Base-by-base conservation (phyloP, 2,797 vertebrate genomes). In the Macropus fuliginosus region DNA sequence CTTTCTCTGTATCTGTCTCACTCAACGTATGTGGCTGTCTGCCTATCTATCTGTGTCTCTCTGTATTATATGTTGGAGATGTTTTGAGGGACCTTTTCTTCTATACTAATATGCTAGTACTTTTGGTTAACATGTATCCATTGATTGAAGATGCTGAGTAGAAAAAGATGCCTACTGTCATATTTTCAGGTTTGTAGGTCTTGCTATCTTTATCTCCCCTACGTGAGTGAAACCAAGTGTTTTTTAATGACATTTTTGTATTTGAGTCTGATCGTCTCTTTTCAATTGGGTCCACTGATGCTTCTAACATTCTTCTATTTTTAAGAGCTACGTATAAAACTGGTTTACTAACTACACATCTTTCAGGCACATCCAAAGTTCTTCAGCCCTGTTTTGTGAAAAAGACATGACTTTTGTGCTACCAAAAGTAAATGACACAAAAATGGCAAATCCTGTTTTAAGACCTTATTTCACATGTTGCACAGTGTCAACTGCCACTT, bases 381-480 rank as follows among this genome's bases (percentile, higher is more conserved):
- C 94, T 97, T 92, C 27, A 95, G 96, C 24, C 95, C 40, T 3
- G 1, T 54, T 96, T 54, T 92, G 56, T 94, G 13, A 92, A 97
- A 96, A 96, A 92, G 94, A 74, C 56, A 93, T 95, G 95, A 89
- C 74, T 97, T 34, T 4, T 93, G 95, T 94, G 95, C 91, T 93
- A 96, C 93, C 95, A 95, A 94, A 96, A 62, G 94, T 95, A 98
- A 97, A 98, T 96, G 94, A 96, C 56, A 50, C n/a, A 96, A 93
- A 96, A 92, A 0, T 90, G 89, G 59, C 89, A 95, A 95, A 97
- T 98, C 92, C 94, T 95, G 56, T 98, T 97, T 97, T 93, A 97
- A 98, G 95, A 92, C 57, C 91, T 96, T 95, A 56, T 91, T 96
- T 97, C 95, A 95, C 96, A 92, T 96, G 93, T 95, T 97, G 89